Conservation (phyloP, 2,797 vertebrate species). For the Vespertilio murinus region DNA sequence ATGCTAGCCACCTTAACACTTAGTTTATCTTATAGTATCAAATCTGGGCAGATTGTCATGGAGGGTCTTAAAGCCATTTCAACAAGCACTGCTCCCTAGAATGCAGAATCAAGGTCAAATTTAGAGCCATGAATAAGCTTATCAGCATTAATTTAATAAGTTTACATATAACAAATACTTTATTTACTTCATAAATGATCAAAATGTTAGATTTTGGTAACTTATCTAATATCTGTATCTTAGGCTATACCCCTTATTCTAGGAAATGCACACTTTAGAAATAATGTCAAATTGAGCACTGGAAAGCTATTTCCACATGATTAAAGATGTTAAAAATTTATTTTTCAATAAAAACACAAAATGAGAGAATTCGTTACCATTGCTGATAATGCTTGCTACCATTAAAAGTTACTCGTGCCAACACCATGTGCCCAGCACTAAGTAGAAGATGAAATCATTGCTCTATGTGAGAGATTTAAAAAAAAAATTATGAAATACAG, state of each 20-base stretch:
- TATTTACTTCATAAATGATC: background rate
- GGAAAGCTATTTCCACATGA: background rate
- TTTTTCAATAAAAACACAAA: conserved; percentile 15
- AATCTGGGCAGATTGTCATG: background rate
- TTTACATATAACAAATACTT: background rate
- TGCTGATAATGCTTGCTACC: background rate
- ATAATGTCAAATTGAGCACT: background rate
- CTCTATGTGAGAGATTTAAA: background rate
- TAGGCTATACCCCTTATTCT: background rate
- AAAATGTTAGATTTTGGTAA: background rate
- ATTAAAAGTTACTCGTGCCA: conserved; percentile 19
- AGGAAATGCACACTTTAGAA: background rate
- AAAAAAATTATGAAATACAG: conserved; percentile 51
- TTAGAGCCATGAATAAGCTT: background rate
- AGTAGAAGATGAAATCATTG: conserved; percentile 45
- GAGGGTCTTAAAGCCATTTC: background rate
- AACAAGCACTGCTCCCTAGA: background rate
- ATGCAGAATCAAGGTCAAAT: background rate
- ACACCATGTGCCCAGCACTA: background rate
- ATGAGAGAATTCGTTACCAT: background rate
- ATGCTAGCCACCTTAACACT: background rate
- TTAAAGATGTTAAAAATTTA: background rate
- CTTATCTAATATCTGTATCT: background rate
- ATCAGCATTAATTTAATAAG: background rate
- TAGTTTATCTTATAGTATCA: background rate